Conservation (phyloP, 2,888 invertebrate species). For the Tinea trinotella region DNA sequence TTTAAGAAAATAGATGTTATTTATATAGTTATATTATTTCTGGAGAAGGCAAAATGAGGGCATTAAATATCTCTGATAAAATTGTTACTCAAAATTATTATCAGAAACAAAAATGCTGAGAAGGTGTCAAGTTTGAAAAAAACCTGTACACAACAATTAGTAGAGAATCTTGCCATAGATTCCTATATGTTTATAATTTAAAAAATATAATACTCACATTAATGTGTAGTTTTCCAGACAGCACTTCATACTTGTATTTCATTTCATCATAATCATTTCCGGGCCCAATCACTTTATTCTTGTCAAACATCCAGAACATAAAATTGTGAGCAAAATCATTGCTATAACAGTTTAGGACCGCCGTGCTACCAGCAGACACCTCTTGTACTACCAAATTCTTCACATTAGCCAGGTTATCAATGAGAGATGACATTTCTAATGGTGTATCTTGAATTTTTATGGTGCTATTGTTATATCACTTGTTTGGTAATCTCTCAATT, state of each 20-base stretch:
- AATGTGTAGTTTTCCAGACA: slow-evolving; percentile 77
- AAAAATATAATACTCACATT: slow-evolving; percentile 60
- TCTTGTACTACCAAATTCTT: slow-evolving; percentile 52
- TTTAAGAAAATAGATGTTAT: too few relatives aligned
- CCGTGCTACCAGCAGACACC: slow-evolving; percentile 72
- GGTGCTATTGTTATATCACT: slow-evolving; percentile 39
- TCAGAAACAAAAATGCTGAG: too few relatives aligned
- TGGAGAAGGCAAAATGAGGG: too few relatives aligned
- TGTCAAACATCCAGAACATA: slow-evolving; percentile 76
- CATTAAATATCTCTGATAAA: too few relatives aligned
- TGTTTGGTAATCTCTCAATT: slow-evolving; percentile 31
- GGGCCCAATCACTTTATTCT: slow-evolving; percentile 74
- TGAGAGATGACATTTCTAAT: slow-evolving; percentile 3
- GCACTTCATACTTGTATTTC: slow-evolving; percentile 79
- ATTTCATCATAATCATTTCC: slow-evolving; percentile 71
- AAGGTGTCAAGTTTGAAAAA: slow-evolving; percentile 8
- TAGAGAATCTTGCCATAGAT: too few relatives aligned
- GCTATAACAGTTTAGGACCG: slow-evolving; percentile 74
- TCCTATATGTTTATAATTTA: too few relatives aligned
- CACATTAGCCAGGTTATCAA: slow-evolving; percentile 33
- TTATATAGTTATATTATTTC: too few relatives aligned
- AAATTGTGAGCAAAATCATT: slow-evolving; percentile 77
- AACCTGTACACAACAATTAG: too few relatives aligned
- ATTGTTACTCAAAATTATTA: too few relatives aligned
- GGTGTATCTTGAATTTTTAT: too few relatives aligned